These are phyloP conservation scores for Hypanus sabinus DNA, from an alignment of 2,113 vertebrate species.

Conservation along the genomic window DNA sequence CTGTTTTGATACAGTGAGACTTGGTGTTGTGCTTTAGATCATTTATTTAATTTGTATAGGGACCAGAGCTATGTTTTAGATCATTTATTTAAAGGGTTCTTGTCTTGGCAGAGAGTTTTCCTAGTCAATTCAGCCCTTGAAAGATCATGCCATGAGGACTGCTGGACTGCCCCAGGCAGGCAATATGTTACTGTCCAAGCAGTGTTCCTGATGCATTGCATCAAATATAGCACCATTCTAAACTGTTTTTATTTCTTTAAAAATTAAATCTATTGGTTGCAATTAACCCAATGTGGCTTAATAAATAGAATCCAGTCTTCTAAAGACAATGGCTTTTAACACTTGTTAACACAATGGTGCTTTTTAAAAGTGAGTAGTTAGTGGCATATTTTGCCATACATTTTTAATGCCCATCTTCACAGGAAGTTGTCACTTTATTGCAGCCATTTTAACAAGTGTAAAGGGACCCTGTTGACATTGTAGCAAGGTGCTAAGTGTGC, in stretches of 20 bases:
- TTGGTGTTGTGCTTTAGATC: constrained; percentile 16
- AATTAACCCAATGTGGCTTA: background rate
- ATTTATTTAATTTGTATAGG: constrained; percentile 35
- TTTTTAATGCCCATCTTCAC: background rate
- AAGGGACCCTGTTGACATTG: background rate
- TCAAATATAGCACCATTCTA: background rate
- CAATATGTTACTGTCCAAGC: constrained; percentile 6
- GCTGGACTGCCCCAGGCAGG: background rate
- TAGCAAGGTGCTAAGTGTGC: background rate
- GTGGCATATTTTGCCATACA: background rate
- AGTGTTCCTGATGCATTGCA: background rate
- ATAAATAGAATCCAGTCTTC: background rate
- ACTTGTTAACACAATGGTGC: background rate
- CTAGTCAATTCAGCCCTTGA: constrained; percentile 3
- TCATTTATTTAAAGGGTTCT: constrained; percentile 31
- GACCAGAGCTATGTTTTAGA: background rate
- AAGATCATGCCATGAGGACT: background rate
- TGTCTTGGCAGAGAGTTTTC: background rate
- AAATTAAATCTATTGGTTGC: background rate
- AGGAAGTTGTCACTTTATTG: background rate
- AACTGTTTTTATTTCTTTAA: constrained; percentile 16
- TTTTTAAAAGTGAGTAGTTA: background rate
- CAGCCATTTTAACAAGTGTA: background rate
- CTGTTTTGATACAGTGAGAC: background rate
- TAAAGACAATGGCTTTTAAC: background rate